These are phyloP conservation scores for Toxonevra muliebris DNA, from an alignment of 2,888 invertebrate species.

Conservation along the genomic window DNA sequence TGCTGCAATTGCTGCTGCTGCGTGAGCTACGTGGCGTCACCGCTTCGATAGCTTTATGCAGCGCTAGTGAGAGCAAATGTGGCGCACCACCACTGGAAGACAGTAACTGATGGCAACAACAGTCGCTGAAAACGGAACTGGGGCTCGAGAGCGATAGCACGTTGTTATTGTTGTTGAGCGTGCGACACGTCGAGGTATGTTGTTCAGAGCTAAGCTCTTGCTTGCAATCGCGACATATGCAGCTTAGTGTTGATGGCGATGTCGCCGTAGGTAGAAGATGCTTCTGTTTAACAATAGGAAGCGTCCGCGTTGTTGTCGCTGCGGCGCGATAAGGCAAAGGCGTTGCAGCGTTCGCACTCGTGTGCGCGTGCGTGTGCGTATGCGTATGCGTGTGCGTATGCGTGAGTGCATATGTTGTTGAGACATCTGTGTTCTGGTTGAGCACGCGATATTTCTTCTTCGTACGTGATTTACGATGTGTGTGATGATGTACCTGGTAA, in stretches of 20 bases:
- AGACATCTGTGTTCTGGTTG: too few relatives aligned
- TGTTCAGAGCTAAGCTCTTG: constrained; percentile 71
- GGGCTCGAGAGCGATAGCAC: constrained; percentile 65
- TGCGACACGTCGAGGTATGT: constrained; percentile 76
- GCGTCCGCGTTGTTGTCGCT: constrained; percentile 29
- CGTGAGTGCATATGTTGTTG: neutral
- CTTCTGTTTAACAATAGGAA: constrained; percentile 44
- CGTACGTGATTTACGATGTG: constrained; percentile 61
- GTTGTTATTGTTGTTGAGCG: constrained; percentile 70
- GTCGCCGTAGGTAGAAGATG: constrained; percentile 19
- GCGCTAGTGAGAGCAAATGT: constrained; percentile 46
- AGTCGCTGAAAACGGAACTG: constrained; percentile 38
- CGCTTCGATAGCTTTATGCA: constrained; percentile 46
- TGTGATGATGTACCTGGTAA: constrained; percentile 39
- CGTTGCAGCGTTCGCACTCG: constrained; percentile 9
- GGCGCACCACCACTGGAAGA: constrained; percentile 47
- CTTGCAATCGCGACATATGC: constrained; percentile 74
- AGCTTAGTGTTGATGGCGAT: constrained; percentile 46
- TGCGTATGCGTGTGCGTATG: neutral
- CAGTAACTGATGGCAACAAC: constrained; percentile 52
- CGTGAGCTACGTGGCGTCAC: constrained; percentile 56
- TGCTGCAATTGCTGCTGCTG: constrained; percentile 63
- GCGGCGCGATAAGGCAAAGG: constrained; percentile 31
- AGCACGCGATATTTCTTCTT: constrained; percentile 55
- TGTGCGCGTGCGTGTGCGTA: neutral